A percentile compares a stretch with the other conserved stretches of the same genome.
phyloP scores from a whole-genome alignment of 2,797 vertebrate species.

The Rhynchotus rufescens region DNA sequence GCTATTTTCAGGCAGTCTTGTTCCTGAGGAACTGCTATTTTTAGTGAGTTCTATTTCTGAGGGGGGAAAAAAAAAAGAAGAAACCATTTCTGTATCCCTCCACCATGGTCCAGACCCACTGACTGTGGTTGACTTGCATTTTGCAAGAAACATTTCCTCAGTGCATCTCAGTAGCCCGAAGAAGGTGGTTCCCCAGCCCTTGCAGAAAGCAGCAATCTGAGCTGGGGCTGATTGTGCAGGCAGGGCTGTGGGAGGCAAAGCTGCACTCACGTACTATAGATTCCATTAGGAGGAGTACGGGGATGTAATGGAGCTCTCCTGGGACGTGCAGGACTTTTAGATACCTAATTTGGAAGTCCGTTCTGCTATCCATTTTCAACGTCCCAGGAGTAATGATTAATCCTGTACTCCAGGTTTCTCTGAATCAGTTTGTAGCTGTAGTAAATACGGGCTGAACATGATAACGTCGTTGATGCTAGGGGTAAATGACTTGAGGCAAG shows the following conservation, averaged over 20 bases:
- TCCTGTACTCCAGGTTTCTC: slow-evolving; percentile 51
- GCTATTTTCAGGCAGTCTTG: slow-evolving; percentile 77
- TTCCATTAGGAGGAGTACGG: slow-evolving; percentile 60
- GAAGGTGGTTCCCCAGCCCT: slow-evolving; percentile 52
- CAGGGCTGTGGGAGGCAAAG: slow-evolving; percentile 45
- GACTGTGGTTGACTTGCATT: slow-evolving; percentile 58
- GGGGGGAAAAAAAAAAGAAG: slow-evolving; percentile 31
- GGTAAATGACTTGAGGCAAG: slow-evolving; percentile 27
- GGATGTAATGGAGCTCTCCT: slow-evolving; percentile 55
- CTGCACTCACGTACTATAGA: slow-evolving; percentile 16
- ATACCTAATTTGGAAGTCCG: slow-evolving; percentile 76
- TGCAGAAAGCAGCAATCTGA: slow-evolving; percentile 44
- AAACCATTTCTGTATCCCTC: slow-evolving; percentile 62
- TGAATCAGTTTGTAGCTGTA: slow-evolving; percentile 67
- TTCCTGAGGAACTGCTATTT: slow-evolving; percentile 76
- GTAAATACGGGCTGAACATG: slow-evolving; percentile 45
- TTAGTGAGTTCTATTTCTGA: slow-evolving; percentile 76
- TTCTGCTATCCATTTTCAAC: slow-evolving; percentile 66
- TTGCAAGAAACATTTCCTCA: slow-evolving; percentile 43
- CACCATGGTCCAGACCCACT: slow-evolving; percentile 65
- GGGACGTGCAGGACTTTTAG: slow-evolving; percentile 69
- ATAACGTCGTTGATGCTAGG: slow-evolving; percentile 25
- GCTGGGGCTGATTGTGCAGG: slow-evolving; percentile 49
- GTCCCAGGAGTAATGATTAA: slow-evolving; percentile 65
- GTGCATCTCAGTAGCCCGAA: slow-evolving; percentile 35